Evolutionary conservation across 2,888 invertebrate genomes (phyloP).

Genomic region (Hoplodrina blanda): DNA sequence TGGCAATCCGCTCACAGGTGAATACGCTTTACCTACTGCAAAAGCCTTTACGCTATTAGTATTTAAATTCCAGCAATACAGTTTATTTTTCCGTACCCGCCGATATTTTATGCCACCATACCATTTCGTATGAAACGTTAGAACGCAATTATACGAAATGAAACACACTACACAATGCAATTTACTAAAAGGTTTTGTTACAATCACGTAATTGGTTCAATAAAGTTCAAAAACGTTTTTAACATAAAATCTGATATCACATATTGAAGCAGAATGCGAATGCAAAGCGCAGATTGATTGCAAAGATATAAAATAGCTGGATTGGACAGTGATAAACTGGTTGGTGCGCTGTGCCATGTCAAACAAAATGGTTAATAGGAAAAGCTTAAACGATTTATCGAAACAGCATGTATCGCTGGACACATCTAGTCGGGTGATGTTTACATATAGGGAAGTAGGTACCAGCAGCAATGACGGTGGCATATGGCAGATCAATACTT

Average conservation of each 20-base stretch:
- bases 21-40: not conserved
- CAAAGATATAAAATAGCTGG: slow-evolving; percentile 54
- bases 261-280: slow-evolving; percentile 39
- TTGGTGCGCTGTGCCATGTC: slow-evolving; percentile 18
- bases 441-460: slow-evolving; percentile 32
- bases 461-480: slow-evolving; percentile 50
- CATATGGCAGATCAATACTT: slow-evolving; percentile 74
- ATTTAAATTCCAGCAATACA: slow-evolving; percentile 4
- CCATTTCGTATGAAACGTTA: slow-evolving; percentile 8
- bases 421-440: slow-evolving; percentile 45
- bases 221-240: slow-evolving; percentile 58
- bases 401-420: slow-evolving; percentile 17
- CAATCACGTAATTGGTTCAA: slow-evolving; percentile 49
- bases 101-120: not conserved
- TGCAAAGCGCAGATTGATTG: slow-evolving; percentile 53
- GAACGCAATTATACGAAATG: slow-evolving; percentile 9
- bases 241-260: slow-evolving; percentile 50
- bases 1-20: slow-evolving; percentile 6
- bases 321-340: slow-evolving; percentile 45
- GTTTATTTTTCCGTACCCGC: not conserved
- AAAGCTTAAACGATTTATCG: slow-evolving; percentile 33
- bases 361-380: slow-evolving; percentile 39
- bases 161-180: slow-evolving; percentile 24
- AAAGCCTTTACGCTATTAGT: slow-evolving; percentile 6
- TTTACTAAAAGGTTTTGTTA: slow-evolving; percentile 38